Evolutionary conservation across 2,113 vertebrate genomes (phyloP), one percentile per base, ranked within the genome.

Genomic region (Phalacrocorax aristotelis): DNA sequence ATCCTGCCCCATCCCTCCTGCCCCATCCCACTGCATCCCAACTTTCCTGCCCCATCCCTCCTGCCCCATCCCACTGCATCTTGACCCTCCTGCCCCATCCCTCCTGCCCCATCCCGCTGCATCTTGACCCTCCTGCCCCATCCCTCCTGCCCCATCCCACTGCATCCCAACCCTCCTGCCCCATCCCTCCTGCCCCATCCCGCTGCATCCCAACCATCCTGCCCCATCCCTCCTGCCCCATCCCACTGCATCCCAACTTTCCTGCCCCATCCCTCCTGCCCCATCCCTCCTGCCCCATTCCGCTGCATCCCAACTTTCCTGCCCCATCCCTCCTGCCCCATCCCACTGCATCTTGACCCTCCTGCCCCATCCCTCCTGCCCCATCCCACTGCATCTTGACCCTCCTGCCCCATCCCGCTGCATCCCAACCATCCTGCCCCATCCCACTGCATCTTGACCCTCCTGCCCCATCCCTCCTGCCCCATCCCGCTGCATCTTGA

Each of bases 191-290:
- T 27, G 15, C 13, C 8, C 32, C 13, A 15, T 69, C 15, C 71
- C 3, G 1, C 49, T 34, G 17, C 19, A n/a, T 60, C 44, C 38
- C 1, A 1, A 10, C 4, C 54, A 40, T 34, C n/a, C 13, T 13
- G 30, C 55, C 54, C 74, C 20, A 4, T 83, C 54, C 27, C 32
- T 34, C 17, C 32, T 34, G n/a, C 36, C 20, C 49, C 36, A 3
- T 72, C 30, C 69, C 6, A 10, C 46, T 20, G 19, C 46, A 44
- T 44, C 44, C 13, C 42, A 15, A 10, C 42, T 11, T 22, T 49
- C 48, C 48, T 49, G 49, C 49, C 49, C 49, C 49, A 49, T 49
- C 48, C 48, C 48, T 23, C 49, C 49, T 49, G 49, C 49, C 49
- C 22, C 49, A 13, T 49, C 52, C 42, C 42, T 23, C 49, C 49